These are phyloP conservation scores for Pseudochirops corinnae DNA, from an alignment of 2,797 vertebrate species.

Conservation along the genomic window DNA sequence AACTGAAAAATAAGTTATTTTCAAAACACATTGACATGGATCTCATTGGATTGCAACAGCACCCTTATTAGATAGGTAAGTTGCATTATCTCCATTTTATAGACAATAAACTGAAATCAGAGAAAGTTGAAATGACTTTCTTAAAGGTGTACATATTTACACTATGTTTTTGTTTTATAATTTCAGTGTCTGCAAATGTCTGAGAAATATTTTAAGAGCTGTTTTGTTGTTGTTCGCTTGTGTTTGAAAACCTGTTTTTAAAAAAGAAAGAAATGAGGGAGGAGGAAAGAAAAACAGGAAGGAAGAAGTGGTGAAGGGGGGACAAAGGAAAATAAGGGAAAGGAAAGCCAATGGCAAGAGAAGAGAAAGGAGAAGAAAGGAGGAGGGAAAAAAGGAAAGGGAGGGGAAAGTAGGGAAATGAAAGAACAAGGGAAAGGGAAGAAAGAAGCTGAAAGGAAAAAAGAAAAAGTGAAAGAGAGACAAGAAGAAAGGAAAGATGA, in stretches of 20 bases:
- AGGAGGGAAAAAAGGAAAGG: too few species aligned
- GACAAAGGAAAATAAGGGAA: too few species aligned
- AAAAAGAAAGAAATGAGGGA: not conserved
- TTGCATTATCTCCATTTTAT: not conserved
- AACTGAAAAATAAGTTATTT: not conserved
- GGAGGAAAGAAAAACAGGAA: not conserved
- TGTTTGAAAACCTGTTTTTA: not conserved
- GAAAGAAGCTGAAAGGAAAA: too few species aligned
- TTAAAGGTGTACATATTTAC: not conserved
- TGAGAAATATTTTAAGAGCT: not conserved
- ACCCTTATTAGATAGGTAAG: not conserved
- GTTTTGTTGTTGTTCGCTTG: not conserved
- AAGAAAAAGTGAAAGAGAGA: fast-evolving
- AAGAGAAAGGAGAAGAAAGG: too few species aligned
- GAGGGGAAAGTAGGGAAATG: too few species aligned
- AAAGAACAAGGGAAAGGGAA: too few species aligned
- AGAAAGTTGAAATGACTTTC: not conserved
- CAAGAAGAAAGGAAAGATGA: too few species aligned
- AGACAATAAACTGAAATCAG: not conserved
- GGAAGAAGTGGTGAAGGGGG: too few species aligned
- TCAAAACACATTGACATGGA: not conserved
- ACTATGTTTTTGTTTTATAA: not conserved
- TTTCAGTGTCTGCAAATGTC: not conserved
- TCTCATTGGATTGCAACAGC: not conserved
- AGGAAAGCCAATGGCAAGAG: too few species aligned